phyloP scores from a whole-genome alignment of 2,888 invertebrate species.

The Tanaodytes sp. region DNA sequence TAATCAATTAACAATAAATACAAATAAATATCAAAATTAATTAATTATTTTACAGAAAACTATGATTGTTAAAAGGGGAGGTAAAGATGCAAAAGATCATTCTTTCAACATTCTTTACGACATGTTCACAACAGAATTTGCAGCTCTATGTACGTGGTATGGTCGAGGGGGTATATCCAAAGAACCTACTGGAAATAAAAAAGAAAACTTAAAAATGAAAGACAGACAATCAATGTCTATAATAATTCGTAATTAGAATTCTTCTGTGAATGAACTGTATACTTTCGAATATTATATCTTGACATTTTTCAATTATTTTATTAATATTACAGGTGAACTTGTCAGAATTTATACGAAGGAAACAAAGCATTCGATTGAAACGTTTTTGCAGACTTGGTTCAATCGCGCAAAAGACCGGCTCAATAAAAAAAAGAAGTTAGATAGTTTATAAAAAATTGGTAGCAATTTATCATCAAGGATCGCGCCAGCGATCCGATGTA shows the following conservation, averaged over 20 bases:
- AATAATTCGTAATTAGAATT: neutral
- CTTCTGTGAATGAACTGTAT: too few relatives aligned
- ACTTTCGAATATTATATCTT: too few relatives aligned
- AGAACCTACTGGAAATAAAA: neutral
- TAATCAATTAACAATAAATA: neutral
- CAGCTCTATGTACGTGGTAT: slow-evolving; percentile 3
- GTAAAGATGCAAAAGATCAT: slow-evolving; percentile 1
- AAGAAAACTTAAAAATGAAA: slow-evolving; percentile 5
- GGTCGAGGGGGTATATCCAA: neutral
- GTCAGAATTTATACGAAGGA: neutral
- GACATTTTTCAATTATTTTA: neutral
- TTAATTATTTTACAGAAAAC: neutral
- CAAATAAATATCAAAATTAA: neutral
- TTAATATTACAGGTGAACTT: neutral
- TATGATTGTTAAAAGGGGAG: slow-evolving; percentile 2
- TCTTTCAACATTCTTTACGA: neutral
- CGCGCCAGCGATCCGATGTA: too few relatives aligned
- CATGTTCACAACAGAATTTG: neutral
- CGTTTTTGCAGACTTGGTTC: neutral
- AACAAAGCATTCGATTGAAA: neutral
- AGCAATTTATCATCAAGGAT: too few relatives aligned
- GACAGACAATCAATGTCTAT: neutral
- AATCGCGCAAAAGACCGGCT: neutral
- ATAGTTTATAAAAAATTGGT: too few relatives aligned
- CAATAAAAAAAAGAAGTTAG: neutral